A percentile compares a stretch with the other conserved stretches of the same genome.
phyloP scores from a whole-genome alignment of 2,888 invertebrate species.

The Blastobasis lacticolella region DNA sequence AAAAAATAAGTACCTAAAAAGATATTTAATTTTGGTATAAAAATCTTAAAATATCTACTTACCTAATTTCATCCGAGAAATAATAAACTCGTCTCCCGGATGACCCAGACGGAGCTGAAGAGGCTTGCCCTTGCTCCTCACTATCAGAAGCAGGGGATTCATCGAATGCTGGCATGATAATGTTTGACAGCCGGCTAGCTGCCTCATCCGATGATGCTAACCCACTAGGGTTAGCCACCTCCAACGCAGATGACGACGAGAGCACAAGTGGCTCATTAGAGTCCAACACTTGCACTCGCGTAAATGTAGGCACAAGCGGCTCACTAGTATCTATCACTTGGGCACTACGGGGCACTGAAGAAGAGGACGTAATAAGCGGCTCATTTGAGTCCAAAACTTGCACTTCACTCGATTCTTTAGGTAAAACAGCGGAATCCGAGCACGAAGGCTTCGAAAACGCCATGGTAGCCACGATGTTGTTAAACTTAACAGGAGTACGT shows the following conservation, averaged over 20 bases:
- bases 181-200: too few species aligned
- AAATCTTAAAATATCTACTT: neutral
- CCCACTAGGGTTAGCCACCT: too few species aligned
- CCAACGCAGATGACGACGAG: neutral
- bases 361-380: constrained; percentile 6
- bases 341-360: constrained; percentile 4
- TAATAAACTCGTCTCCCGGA: neutral
- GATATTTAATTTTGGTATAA: neutral
- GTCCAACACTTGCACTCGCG: constrained; percentile 1
- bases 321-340: constrained; percentile 4
- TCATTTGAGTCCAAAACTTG: constrained; percentile 6
- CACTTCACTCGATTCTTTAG: constrained; percentile 8
- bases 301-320: constrained; percentile 1
- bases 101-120: too few species aligned
- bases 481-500: too few species aligned
- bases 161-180: too few species aligned
- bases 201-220: too few species aligned
- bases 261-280: constrained; percentile 1
- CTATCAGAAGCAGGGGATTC: too few species aligned
- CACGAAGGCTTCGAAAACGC: constrained; percentile 3
- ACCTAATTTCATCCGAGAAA: neutral
- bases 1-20: neutral
- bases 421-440: neutral
- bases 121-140: too few species aligned
- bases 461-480: constrained; percentile 6